These are phyloP conservation scores for Cyanoramphus novaezelandiae DNA, from an alignment of 2,113 vertebrate genomes.

Conservation along the genomic window DNA sequence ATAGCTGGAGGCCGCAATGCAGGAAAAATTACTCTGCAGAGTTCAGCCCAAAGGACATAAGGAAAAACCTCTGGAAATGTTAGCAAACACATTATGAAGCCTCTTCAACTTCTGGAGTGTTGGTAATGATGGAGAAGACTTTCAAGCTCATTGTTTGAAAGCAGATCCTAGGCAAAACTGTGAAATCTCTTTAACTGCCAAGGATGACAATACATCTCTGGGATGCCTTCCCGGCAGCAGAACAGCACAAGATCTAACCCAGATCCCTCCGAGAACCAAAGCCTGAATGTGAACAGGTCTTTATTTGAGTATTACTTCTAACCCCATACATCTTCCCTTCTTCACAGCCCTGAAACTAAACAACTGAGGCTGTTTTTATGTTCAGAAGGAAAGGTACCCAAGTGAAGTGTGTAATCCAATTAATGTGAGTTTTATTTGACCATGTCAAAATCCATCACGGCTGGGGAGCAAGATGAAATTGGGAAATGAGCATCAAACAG, in stretches of 20 bases:
- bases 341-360: constrained; percentile 13
- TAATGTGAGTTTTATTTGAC: constrained; percentile 57
- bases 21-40: not conserved
- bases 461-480: not conserved
- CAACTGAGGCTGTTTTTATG: constrained; percentile 27
- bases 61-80: not conserved
- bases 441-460: constrained; percentile 46
- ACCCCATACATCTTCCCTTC: not conserved
- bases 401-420: constrained; percentile 68
- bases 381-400: constrained; percentile 42
- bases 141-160: not conserved
- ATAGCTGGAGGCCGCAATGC: not conserved
- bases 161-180: not conserved
- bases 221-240: not conserved
- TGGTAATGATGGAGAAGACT: not conserved
- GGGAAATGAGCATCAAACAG: constrained; percentile 26
- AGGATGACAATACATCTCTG: not conserved
- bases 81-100: not conserved
- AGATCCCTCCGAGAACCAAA: not conserved
- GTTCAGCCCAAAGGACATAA: not conserved
- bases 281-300: constrained; percentile 23
- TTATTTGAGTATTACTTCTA: not conserved
- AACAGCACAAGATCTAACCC: not conserved
- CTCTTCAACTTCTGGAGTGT: not conserved
- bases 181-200: constrained; percentile 8